Conservation (phyloP, 2,113 vertebrate species). For the Cavia porcellus region DNA sequence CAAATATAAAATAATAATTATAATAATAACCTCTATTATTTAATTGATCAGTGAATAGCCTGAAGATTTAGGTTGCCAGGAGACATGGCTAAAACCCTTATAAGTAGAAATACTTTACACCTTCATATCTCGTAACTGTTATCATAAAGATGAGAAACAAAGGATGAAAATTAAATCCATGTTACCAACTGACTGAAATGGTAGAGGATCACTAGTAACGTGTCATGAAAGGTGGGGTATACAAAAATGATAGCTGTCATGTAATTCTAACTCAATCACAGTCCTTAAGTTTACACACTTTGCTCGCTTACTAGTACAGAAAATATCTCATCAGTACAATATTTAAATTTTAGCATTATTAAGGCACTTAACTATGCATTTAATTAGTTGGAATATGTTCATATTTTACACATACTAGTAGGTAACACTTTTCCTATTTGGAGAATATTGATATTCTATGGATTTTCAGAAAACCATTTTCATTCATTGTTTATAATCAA, state of each 20-base stretch:
- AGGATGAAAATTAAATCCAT: slow-evolving; percentile 82
- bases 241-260: slow-evolving; percentile 74
- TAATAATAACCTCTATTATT: slow-evolving; percentile 83
- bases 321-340: slow-evolving; percentile 62
- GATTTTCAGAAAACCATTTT: slow-evolving; percentile 48
- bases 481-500: slow-evolving; percentile 33
- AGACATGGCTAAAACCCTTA: slow-evolving; percentile 86
- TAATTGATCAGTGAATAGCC: slow-evolving; percentile 86
- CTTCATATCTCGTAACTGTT: slow-evolving; percentile 83
- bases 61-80: slow-evolving; percentile 87
- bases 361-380: slow-evolving; percentile 30
- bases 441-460: slow-evolving; percentile 39
- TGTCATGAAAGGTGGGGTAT: slow-evolving; percentile 73
- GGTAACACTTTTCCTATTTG: slow-evolving; percentile 57
- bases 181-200: slow-evolving; percentile 76
- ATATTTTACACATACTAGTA: background rate
- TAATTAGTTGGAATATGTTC: slow-evolving; percentile 42
- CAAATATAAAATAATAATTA: slow-evolving; percentile 86
- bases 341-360: slow-evolving; percentile 64
- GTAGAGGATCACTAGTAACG: slow-evolving; percentile 75
- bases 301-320: slow-evolving; percentile 56
- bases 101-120: slow-evolving; percentile 83
- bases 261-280: slow-evolving; percentile 69
- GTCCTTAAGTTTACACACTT: slow-evolving; percentile 56
- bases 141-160: slow-evolving; percentile 83